Evolutionary conservation across 2,113 vertebrate genomes (phyloP).

Genomic region (Apistogramma diplotaenia): DNA sequence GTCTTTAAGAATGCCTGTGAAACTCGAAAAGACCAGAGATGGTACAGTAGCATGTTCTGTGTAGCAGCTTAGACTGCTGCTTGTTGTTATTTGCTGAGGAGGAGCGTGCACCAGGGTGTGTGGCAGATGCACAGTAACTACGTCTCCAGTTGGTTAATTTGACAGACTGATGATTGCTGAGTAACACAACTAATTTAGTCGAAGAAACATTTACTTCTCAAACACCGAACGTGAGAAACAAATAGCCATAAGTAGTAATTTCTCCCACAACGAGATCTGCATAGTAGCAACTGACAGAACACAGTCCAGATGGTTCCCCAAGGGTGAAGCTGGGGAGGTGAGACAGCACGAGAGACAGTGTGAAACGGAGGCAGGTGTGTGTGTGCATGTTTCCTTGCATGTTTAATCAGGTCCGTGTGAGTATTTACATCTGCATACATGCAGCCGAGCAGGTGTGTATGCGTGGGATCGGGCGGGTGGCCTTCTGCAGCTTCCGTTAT

Average conservation of each 20-base stretch:
- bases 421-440: slow-evolving; percentile 2
- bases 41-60: neutral
- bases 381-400: slow-evolving; percentile 11
- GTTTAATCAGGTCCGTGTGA: neutral
- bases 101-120: neutral
- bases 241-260: slow-evolving; percentile 16
- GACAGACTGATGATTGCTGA: slow-evolving; percentile 6
- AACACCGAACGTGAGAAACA: neutral
- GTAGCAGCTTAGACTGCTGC: neutral
- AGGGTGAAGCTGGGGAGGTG: slow-evolving; percentile 45
- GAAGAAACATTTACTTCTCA: neutral
- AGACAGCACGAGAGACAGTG: slow-evolving; percentile 4
- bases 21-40: neutral
- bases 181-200: neutral
- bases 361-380: neutral
- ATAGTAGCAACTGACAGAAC: slow-evolving; percentile 50
- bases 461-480: neutral
- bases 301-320: slow-evolving; percentile 65
- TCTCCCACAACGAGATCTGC: slow-evolving; percentile 32
- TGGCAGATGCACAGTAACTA: neutral
- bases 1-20: no score
- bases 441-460: neutral
- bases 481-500: neutral
- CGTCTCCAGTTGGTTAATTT: neutral
- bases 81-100: no score